Conservation (phyloP, 2,113 vertebrate genomes). For the Thomomys bottae region DNA sequence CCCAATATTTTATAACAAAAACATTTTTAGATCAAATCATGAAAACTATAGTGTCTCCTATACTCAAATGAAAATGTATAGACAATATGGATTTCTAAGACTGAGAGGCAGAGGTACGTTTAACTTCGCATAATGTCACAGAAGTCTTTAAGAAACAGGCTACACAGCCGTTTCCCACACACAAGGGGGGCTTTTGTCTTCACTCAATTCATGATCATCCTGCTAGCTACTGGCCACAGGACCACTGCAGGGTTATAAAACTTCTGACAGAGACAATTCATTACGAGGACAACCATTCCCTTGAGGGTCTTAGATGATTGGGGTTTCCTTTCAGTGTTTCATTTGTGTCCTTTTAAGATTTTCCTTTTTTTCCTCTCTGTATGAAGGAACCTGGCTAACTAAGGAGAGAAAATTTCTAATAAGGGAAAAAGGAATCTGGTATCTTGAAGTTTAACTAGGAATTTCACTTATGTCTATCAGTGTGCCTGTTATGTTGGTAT, state of each 20-base stretch:
- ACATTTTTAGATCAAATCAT: neutral
- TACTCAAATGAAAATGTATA: neutral
- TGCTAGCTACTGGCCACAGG: conserved; percentile 62
- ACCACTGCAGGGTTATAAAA: conserved; percentile 79
- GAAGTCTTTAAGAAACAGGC: conserved; percentile 25
- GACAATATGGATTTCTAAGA: neutral
- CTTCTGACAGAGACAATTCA: conserved; percentile 63
- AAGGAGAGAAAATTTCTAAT: neutral
- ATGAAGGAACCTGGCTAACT: neutral
- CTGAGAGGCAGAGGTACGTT: neutral
- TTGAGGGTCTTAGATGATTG: neutral
- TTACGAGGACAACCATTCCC: conserved; percentile 56
- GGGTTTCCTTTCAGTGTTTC: conserved; percentile 21
- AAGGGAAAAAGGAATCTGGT: neutral
- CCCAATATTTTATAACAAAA: neutral
- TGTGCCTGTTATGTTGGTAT: neutral
- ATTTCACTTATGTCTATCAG: neutral
- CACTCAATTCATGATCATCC: conserved; percentile 51
- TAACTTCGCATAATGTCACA: conserved; percentile 43
- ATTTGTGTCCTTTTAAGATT: neutral
- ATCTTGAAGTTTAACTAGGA: neutral
- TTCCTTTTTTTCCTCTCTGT: conserved; percentile 12
- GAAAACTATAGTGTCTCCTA: neutral
- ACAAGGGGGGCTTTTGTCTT: conserved; percentile 56
- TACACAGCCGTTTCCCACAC: neutral